Conservation (phyloP, 2,888 invertebrate species). For the Drosophila quasianomalipes region DNA sequence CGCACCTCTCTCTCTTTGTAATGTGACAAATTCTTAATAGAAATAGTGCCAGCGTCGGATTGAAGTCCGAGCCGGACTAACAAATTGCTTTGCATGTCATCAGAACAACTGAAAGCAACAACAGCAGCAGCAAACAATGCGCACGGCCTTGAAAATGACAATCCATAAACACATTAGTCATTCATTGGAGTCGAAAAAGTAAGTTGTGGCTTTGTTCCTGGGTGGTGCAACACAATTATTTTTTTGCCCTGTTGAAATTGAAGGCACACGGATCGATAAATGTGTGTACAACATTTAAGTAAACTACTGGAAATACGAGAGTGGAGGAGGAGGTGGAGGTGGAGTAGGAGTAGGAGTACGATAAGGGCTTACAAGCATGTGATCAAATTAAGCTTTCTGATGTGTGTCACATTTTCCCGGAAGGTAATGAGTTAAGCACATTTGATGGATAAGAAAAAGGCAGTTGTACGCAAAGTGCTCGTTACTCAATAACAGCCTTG, state of each 20-base stretch:
- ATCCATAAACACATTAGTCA: constrained; percentile 64
- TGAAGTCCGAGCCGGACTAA: constrained; percentile 22
- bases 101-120: constrained; percentile 33
- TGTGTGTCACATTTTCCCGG: constrained; percentile 1
- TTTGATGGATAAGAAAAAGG: background rate
- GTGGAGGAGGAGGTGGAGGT: background rate
- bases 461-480: background rate
- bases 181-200: constrained; percentile 41
- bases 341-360: background rate
- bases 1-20: constrained; percentile 19
- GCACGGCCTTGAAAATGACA: constrained; percentile 42
- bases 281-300: constrained; percentile 9
- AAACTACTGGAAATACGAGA: background rate
- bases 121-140: constrained; percentile 18
- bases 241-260: constrained; percentile 6
- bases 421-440: constrained; percentile 19
- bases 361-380: background rate
- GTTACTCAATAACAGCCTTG: background rate
- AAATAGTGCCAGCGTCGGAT: constrained; percentile 9
- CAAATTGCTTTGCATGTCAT: constrained; percentile 58
- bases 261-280: constrained; percentile 26
- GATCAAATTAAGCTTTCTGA: constrained; percentile 8
- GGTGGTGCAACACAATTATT: constrained; percentile 52
- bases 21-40: constrained; percentile 53
- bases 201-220: constrained; percentile 33